phyloP scores from a whole-genome alignment of 2,797 vertebrate species.

The Acrocephalus scirpaceus region DNA sequence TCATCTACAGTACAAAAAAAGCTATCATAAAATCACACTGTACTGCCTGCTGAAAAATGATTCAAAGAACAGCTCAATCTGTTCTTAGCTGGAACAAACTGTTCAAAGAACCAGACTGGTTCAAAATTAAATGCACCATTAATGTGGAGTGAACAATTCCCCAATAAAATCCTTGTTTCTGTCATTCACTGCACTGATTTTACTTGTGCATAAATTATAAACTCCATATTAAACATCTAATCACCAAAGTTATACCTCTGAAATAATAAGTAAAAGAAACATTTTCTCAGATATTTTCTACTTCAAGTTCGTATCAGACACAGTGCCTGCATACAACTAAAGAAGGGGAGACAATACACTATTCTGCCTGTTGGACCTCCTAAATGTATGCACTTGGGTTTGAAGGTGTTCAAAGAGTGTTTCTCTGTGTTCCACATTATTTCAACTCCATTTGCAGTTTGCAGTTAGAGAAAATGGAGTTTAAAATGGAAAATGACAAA shows the following conservation, averaged over 20 bases:
- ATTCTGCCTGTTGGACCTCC: background rate
- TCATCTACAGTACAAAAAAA: constrained; percentile 37
- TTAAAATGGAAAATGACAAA: constrained; percentile 11
- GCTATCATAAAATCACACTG: constrained; percentile 27
- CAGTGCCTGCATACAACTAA: background rate
- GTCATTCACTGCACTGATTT: background rate
- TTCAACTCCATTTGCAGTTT: background rate
- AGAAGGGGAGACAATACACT: accelerated
- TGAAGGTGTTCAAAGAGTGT: background rate
- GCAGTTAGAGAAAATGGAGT: background rate
- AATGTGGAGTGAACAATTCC: constrained; percentile 15
- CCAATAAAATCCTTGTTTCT: background rate
- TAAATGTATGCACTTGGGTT: background rate
- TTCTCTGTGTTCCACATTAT: background rate
- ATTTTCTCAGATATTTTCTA: background rate
- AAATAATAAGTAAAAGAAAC: background rate
- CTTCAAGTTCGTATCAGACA: background rate
- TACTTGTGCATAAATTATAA: background rate
- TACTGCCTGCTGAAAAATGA: constrained; percentile 53
- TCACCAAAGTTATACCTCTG: background rate
- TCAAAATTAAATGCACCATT: constrained; percentile 46
- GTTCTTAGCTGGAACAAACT: constrained; percentile 70
- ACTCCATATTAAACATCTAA: background rate
- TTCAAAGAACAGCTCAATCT: constrained; percentile 71
- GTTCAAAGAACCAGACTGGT: constrained; percentile 57